Evolutionary conservation across 2,113 vertebrate species (phyloP).

Genomic region (Anthoscopus minutus): DNA sequence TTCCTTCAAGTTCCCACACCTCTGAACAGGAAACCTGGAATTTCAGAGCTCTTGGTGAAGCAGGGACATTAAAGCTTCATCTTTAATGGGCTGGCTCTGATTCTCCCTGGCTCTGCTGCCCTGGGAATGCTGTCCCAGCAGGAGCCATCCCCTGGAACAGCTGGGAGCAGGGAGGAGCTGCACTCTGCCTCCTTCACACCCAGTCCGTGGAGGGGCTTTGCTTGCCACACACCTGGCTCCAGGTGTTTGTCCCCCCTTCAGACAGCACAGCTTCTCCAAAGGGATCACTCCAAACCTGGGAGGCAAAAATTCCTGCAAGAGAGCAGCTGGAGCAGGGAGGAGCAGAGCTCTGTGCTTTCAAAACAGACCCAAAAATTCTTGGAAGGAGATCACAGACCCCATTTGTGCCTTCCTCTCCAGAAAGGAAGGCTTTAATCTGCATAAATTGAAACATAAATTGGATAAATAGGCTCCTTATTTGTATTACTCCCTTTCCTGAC

Average conservation of each 20-base stretch:
- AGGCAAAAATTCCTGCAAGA: background rate
- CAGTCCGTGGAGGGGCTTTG: background rate
- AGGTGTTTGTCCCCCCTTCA: background rate
- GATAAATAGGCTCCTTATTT: constrained; percentile 12
- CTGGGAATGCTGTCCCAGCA: background rate
- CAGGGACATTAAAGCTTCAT: background rate
- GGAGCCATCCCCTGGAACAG: background rate
- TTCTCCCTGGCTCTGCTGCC: background rate
- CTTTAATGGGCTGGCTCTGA: background rate
- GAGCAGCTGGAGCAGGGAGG: background rate
- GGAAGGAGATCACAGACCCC: constrained; percentile 49
- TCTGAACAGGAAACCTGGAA: background rate
- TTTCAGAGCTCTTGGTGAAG: background rate
- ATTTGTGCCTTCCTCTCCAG: constrained; percentile 17
- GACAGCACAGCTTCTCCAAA: background rate
- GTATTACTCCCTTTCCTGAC: constrained; percentile 1
- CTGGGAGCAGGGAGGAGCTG: background rate
- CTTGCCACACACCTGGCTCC: background rate
- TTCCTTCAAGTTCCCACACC: background rate
- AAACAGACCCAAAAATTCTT: background rate
- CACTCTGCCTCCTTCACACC: background rate
- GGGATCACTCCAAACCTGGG: background rate
- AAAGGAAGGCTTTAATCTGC: constrained; percentile 60
- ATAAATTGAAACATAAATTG: constrained; percentile 16
- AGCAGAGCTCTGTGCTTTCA: background rate